These are phyloP conservation scores for Drosophila kuntzei DNA, from an alignment of 2,888 invertebrate species.

Conservation along the genomic window DNA sequence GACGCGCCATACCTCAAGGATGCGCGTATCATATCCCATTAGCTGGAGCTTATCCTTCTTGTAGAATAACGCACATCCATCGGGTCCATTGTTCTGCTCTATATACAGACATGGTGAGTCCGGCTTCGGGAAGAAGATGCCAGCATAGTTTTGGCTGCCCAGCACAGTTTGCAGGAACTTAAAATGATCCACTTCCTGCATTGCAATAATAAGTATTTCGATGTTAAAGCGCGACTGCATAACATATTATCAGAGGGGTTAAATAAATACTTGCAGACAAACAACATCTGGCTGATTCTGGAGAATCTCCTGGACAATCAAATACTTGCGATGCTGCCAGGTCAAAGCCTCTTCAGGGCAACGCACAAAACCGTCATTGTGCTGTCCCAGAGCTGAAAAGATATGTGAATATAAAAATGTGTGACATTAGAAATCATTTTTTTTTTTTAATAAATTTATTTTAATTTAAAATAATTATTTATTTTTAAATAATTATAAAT, in stretches of 20 bases:
- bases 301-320: constrained; percentile 90
- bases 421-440: too few species aligned
- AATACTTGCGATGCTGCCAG: constrained; percentile 89
- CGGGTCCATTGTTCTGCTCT: constrained; percentile 90
- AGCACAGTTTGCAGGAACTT: constrained; percentile 89
- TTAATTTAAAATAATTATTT: too few species aligned
- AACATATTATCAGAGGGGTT: neutral
- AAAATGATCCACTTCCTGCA: constrained; percentile 91
- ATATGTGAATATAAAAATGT: neutral
- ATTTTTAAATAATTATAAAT: too few species aligned
- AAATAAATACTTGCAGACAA: constrained; percentile 88
- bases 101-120: constrained; percentile 92
- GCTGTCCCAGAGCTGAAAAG: constrained; percentile 88
- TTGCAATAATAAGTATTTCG: neutral
- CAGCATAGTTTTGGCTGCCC: constrained; percentile 88
- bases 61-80: constrained; percentile 92
- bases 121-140: constrained; percentile 91
- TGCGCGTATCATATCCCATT: constrained; percentile 87
- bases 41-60: constrained; percentile 88
- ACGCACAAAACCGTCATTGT: constrained; percentile 90
- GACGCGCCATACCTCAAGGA: constrained; percentile 90
- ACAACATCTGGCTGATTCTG: constrained; percentile 89
- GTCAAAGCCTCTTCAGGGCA: constrained; percentile 90
- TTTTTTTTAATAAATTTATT: too few species aligned
- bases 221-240: constrained; percentile 62